These are phyloP conservation scores for Hyaena hyaena DNA, from an alignment of 2,113 vertebrate species.

Conservation along the genomic window DNA sequence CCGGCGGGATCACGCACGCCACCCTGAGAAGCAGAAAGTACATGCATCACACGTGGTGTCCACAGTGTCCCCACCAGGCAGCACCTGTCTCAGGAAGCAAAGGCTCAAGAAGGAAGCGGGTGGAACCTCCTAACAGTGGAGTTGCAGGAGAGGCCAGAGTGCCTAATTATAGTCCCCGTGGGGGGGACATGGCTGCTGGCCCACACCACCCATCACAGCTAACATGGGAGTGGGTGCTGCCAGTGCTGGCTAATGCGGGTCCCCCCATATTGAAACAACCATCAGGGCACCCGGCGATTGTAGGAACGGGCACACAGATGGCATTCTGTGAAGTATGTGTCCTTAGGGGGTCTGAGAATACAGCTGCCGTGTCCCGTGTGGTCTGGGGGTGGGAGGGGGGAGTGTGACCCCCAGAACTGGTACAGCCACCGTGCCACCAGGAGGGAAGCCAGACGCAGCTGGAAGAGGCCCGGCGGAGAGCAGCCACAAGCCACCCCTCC, in stretches of 20 bases:
- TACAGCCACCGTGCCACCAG: neutral
- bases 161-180: fast-evolving
- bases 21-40: conserved; percentile 85
- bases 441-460: neutral
- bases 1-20: conserved; percentile 90
- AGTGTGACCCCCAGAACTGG: neutral
- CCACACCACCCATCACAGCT: too few species aligned
- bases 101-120: neutral
- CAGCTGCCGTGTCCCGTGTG: too few species aligned
- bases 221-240: neutral
- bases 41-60: fast-evolving
- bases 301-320: neutral
- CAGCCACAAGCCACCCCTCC: neutral
- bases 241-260: fast-evolving
- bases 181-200: neutral
- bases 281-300: neutral
- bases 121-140: neutral
- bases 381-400: neutral
- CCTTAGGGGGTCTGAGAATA: neutral
- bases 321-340: fast-evolving
- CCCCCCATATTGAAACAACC: neutral
- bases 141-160: neutral
- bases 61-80: fast-evolving
- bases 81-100: neutral
- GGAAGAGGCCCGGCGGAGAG: neutral